Evolutionary conservation across 2,888 invertebrate species (phyloP), one percentile per base, ranked within the genome.

Genomic region (Noctua janthina): DNA sequence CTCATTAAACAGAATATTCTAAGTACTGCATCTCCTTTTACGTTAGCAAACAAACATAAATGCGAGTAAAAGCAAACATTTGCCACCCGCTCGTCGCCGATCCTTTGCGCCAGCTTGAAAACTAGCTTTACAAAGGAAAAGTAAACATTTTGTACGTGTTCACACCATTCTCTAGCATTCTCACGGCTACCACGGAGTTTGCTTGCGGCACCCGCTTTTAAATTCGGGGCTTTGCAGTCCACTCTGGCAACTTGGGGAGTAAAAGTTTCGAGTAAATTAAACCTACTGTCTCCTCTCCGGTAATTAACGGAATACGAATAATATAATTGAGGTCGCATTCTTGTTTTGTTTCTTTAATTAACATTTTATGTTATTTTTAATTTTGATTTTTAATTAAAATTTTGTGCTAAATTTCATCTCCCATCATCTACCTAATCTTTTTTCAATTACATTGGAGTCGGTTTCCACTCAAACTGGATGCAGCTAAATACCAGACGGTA

Each of bases 101-200:
- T 81, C 70, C 77, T 78, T 87, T 86, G 82, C 68, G 73, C 90
- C 88, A 78, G 71, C 80, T 59, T 76, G 74, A 62, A 82, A 89
- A 90, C 90, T 90, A 88, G 89, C 89, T 87, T 84, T 85, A 89
- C 89, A 89, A 91, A 89, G 87, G 88, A 88, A 91, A 91, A 87
- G 91, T 91, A 93, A 93, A 93, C 92, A 93, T 91, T 89, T 84
- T 88, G 90, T 89, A 87, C 92, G 92, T 92, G 93, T 93, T 92
- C 92, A 89, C 93, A 91, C 92, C 90, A 90, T 88, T 90, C 84
- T 87, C 87, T 85, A 87, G 89, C 79, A 88, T 90, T 89, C 91
- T 91, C 92, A 92, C 90, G 89, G 89, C 85, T 89, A 88, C 88
- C 88, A 76, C 87, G 77, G 84, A 90, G 89, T 91, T 90, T 90